Evolutionary conservation across 2,797 vertebrate genomes (phyloP).

Genomic region (Borostomias antarcticus): DNA sequence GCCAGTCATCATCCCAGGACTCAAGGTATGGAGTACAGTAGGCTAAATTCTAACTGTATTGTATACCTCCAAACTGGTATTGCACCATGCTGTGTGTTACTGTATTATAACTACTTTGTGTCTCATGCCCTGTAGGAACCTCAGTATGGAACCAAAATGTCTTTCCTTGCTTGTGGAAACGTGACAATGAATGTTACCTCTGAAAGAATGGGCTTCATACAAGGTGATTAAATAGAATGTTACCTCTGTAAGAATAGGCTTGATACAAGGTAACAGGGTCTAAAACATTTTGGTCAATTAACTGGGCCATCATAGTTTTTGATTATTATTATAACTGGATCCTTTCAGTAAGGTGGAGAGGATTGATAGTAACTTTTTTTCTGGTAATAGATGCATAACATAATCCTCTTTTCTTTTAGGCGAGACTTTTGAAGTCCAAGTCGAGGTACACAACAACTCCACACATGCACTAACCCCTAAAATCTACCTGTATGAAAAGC

Average conservation of each 20-base stretch:
- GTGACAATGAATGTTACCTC: slow-evolving; percentile 67
- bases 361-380: background rate
- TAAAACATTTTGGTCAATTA: background rate
- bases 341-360: background rate
- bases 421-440: slow-evolving; percentile 57
- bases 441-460: slow-evolving; percentile 62
- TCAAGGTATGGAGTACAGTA: slow-evolving; percentile 55
- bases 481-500: slow-evolving; percentile 69
- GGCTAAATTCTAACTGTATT: background rate
- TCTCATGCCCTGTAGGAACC: slow-evolving; percentile 57
- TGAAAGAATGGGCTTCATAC: slow-evolving; percentile 69
- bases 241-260: background rate
- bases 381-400: background rate
- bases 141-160: slow-evolving; percentile 64
- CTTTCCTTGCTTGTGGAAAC: slow-evolving; percentile 66
- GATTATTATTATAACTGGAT: background rate
- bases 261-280: too few species aligned
- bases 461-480: slow-evolving; percentile 50
- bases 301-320: too few species aligned
- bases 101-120: background rate
- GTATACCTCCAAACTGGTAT: too few species aligned
- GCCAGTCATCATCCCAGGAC: slow-evolving; percentile 65
- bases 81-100: background rate
- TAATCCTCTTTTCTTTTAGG: slow-evolving; percentile 35
- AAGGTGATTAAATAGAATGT: slow-evolving; percentile 57